Conservation (phyloP, 2,888 invertebrate species). For the Troides oblongomaculatus region DNA sequence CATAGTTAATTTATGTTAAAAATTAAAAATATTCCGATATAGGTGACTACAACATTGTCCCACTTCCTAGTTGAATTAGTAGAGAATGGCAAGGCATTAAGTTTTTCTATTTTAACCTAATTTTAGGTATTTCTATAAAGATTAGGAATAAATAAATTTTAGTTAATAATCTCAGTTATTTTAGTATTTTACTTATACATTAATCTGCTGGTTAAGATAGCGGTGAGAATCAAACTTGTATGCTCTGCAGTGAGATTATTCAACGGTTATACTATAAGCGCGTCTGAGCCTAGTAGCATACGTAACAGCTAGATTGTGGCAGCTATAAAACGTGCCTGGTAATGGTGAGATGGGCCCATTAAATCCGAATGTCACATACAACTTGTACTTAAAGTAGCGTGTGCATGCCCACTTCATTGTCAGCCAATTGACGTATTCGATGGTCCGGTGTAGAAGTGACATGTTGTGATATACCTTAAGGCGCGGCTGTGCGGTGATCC, state of each 20-base stretch:
- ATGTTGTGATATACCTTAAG: conserved; percentile 2
- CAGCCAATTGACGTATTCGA: conserved; percentile 23
- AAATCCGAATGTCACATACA: conserved; percentile 23
- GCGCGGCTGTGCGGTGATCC: not conserved
- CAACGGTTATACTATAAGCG: not conserved
- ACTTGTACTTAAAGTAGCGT: conserved; percentile 10
- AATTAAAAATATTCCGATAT: too few species aligned
- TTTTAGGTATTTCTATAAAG: too few species aligned
- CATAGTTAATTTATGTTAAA: too few species aligned
- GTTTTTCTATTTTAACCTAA: too few species aligned
- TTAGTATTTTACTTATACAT: too few species aligned
- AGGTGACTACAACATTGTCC: too few species aligned
- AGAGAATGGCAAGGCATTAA: too few species aligned
- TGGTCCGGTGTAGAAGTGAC: conserved; percentile 2
- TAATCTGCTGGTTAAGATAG: too few species aligned
- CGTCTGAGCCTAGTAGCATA: not conserved
- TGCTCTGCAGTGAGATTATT: not conserved
- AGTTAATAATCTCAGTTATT: too few species aligned
- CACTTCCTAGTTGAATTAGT: too few species aligned
- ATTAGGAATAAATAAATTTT: too few species aligned
- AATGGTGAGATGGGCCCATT: conserved; percentile 22
- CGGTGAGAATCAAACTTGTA: not conserved
- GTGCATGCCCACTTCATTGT: conserved; percentile 16
- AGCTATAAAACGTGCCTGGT: conserved; percentile 14
- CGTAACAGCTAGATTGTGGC: conserved; percentile 14